Base-by-base conservation (phyloP, 2,888 invertebrate species). In the Papilio elwesi region DNA sequence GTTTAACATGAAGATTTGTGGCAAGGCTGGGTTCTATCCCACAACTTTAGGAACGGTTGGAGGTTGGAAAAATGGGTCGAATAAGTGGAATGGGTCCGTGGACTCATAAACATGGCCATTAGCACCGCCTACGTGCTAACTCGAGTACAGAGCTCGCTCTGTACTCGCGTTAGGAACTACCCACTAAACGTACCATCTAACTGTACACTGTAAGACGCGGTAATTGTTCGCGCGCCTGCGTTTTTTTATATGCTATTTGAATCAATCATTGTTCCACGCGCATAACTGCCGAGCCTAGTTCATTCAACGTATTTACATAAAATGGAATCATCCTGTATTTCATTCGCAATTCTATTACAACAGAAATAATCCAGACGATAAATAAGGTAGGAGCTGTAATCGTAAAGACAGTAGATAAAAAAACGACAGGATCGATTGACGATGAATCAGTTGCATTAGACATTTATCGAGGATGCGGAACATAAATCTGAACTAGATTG, bases 391-490 rank as follows among this genome's bases (percentile, higher is more conserved):
- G 43, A 43, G 8, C 7, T 43, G 43, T 15, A 10, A 16, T 64
- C 26, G 64, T 64, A 26, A 16, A 43, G 48, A 48, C 15, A 12
- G 12, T 36, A 11, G 0, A 6, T 8, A 38, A 12, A 16, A 57
- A 55, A 53, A 53, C 43, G 7, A 36, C 49, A 15, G 15, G 2
- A 57, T 57, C 13, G 15, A 15, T 57, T 4, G n/a, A 6, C 11
- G 26, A 15, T 68, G 38, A 51, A 59, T 59, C 49, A 59, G 73
- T 76, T 82, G 83, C 85, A 84, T 86, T 86, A 85, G 83, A 85
- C 85, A 83, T 81, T 84, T 86, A 87, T 87, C 83, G 83, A 83
- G 86, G 86, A 85, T 84, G 81, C 78, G 67, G 76, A 75, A 78
- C 79, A 78, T 81, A 79, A 80, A 79, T 80, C 82, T 79, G 78